Evolutionary conservation across 2,888 invertebrate species (phyloP), one percentile per base, ranked within the genome.

Genomic region (Pandemis corylana): DNA sequence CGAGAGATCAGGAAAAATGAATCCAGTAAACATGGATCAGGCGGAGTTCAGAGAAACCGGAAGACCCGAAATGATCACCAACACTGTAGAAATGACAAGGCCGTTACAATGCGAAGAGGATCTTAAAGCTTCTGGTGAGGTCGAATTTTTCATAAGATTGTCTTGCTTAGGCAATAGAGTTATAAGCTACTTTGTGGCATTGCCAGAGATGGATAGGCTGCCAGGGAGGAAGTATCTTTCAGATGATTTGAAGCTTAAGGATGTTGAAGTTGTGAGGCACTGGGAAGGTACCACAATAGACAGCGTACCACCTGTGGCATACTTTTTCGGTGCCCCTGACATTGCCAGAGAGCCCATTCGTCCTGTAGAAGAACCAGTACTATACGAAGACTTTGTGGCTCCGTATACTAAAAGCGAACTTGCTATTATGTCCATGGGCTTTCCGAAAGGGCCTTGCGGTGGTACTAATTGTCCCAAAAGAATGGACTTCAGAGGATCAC

Each of bases 401-500:
- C 94, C 94, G 2, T 94, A 85, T 75, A 91, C 93, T 42, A 63
- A 78, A 1, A 91, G 91, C 70, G 94, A 94, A 78, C 80, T 94
- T 7, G 88, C 90, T 0, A 94, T 94, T 71, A 83, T 94, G n/a
- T 82, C 94, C 0, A 94, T 94, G 94, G 94, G 94, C 62, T 94
- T 94, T 72, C 94, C 94, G 1, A 94, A 93, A 81, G 94, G 94
- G 0, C 94, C 94, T 4, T 94, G 94, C 79, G 94, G 93, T 71
- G 94, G 94, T n/a, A 93, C 92, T 0, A 94, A 94, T 67, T 94
- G 94, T 80, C 87, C 86, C 1, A 92, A 90, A 76, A 84, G 94
- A 76, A 92, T 94, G 93, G 93, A 94, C 0, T 94, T 85, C 68
- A 86, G 93, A 78, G 93, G 93, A 1, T 92, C 92, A 76, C 92